Evolutionary conservation across 2,113 vertebrate species (phyloP), one percentile per base, ranked within the genome.

Genomic region (Apteryx mantelli): DNA sequence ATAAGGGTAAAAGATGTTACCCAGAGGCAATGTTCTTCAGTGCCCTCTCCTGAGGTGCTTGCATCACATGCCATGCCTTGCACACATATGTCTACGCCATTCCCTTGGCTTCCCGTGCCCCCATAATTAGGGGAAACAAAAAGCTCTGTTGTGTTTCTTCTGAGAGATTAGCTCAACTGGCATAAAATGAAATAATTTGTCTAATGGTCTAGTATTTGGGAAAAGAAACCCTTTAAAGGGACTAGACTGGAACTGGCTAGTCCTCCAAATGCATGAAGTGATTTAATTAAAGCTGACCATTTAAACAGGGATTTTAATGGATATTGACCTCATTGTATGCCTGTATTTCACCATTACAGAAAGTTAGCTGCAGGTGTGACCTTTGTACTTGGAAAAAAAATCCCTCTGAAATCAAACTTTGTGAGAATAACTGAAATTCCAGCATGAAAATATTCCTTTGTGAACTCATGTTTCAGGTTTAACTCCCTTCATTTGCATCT

Each of bases 281-380:
- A 97, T 96, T 97, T 98, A 97, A 98, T 98, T 97, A 93, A 95
- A 96, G 83, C 76, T 92, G 97, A 97, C 98, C 97, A 96, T 90
- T 52, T 66, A 78, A 95, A 91, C 34, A 83, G 71, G 82, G 50
- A 78, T 90, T 96, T 88, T 82, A 60, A 58, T 89, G 90, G 92
- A 77, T 44, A 92, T 93, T 82, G 89, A 89, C 95, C 95, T 95
- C 85, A 84, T 88, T 96, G 87, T 61, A 61, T 81, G 53, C 86
- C 86, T 89, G 55, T 81, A 56, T 84, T 94, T 76, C 14, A 0
- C 60, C 50, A 40, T 83, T 68, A 86, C 61, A 91, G 65, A 96
- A 97, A 91, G 86, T 95, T 96, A 96, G 82, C 53, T 68, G 89
- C 64, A 81, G 96, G 88, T 93, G 93, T 89, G 76, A 77, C 77